Base-by-base conservation (phyloP, 1,140 invertebrate genomes). In the Drosophila nigrodunni region DNA sequence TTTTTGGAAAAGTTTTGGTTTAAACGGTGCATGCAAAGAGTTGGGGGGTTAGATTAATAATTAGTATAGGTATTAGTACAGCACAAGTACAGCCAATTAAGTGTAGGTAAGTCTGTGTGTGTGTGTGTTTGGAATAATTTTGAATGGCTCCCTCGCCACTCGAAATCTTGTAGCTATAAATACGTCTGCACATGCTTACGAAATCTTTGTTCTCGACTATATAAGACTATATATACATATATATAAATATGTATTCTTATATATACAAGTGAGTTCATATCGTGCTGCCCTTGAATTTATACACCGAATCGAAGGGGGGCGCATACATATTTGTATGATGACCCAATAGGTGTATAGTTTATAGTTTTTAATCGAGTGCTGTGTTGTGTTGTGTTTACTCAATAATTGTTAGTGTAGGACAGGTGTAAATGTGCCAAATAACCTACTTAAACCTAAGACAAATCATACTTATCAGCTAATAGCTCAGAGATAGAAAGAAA, bases 11-110 rank as follows among this genome's bases (percentile, higher is more conserved):
- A 50, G 15, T 50, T 62, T 43, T 25, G 37, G 46, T 74, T 30
- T 58, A 72, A 30, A 34, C 57, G 10, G 83, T 72, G 79, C 83
- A 87, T 88, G 83, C 83, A 83, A 83, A 74, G 58, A 80, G 54
- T 65, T 80, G 49, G 21, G 18, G 18, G 46, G 58, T 57, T 69
- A 41, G n/a, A 47, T 59, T 46, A 55, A 39, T 43, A 41, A 54
- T 49, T 10, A 50, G 25, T 49, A 52, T 62, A 11, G 13, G 35
- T 39, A 52, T 11, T 61, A 34, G 15, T 55, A 39, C 7, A 55
- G 5, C 7, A 39, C 5, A 46, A 37, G 43, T 43, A 21, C 44
- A 21, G 11, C 13, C 25, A 15, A 18, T 55, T 11, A n/a, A 7
- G 39, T 41, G 8, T 30, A 35, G 30, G 11, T 25, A 35, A 52